These are phyloP conservation scores for Lophotriccus pileatus DNA, from an alignment of 2,797 vertebrate genomes.

Conservation along the genomic window DNA sequence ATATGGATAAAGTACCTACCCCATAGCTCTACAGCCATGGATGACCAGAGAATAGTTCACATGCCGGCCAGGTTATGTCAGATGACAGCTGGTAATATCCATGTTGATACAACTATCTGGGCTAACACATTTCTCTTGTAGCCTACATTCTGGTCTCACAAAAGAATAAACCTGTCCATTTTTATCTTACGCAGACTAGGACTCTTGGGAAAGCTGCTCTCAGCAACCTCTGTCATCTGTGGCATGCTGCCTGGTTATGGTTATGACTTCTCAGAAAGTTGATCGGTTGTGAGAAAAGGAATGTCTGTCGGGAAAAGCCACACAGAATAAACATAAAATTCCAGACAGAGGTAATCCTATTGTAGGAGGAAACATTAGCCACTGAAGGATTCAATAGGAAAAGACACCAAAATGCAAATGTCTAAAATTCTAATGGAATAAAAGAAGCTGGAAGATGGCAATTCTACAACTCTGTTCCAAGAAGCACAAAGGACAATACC, in stretches of 20 bases:
- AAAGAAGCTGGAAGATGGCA: not conserved
- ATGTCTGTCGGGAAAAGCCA: not conserved
- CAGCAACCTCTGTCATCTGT: not conserved
- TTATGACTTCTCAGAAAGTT: not conserved
- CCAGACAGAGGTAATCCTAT: not conserved
- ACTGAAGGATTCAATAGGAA: not conserved
- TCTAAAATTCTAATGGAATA: not conserved
- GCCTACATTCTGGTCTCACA: not conserved
- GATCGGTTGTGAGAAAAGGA: not conserved
- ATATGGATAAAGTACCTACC: not conserved
- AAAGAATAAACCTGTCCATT: not conserved
- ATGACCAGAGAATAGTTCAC: not conserved
- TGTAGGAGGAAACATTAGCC: not conserved
- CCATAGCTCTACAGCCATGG: not conserved
- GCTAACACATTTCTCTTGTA: not conserved
- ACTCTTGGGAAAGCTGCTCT: not conserved
- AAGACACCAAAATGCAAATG: not conserved
- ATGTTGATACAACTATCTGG: not conserved
- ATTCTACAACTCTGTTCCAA: not conserved
- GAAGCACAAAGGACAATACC: not conserved
- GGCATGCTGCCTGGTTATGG: not conserved
- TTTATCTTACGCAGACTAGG: not conserved
- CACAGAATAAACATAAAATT: not conserved
- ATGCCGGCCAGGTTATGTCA: not conserved
- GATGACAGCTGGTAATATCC: fast-evolving